Conservation (phyloP, 1,140 invertebrate genomes). For the Scylla paramamosain region DNA sequence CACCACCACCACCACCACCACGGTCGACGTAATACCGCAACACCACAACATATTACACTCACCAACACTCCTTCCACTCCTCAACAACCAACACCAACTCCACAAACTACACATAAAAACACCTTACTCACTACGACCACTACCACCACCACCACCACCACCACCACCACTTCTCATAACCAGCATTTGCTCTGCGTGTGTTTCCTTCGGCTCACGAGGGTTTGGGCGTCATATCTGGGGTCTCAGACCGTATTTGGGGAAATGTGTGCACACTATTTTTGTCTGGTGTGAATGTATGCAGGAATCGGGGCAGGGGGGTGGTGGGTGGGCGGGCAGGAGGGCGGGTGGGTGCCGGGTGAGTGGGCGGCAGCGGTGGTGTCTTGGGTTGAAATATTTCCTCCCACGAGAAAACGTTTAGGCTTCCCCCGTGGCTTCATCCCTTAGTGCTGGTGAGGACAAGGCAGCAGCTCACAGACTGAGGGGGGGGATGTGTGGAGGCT, state of each 20-base stretch:
- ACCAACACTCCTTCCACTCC: neutral
- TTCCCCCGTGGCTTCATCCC: no score
- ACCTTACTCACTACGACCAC: neutral
- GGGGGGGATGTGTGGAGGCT: no score
- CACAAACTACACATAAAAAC: neutral
- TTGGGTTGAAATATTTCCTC: no score
- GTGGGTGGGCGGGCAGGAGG: neutral
- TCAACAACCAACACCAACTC: neutral
- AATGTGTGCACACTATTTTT: conserved; percentile 13
- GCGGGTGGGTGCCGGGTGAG: neutral
- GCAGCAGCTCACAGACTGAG: no score
- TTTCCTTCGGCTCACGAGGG: neutral
- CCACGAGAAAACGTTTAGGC: no score
- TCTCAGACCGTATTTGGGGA: neutral
- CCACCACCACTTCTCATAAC: neutral
- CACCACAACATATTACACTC: neutral
- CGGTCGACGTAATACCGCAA: neutral
- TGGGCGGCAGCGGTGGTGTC: neutral
- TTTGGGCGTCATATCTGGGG: neutral
- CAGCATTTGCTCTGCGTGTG: conserved; percentile 14
- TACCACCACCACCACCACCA: neutral
- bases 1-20: neutral
- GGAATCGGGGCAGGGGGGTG: neutral
- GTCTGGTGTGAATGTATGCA: conserved; percentile 31
- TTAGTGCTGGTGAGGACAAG: no score